Percentiles rank a stretch among this genome's conserved stretches.
Conservation (phyloP, 1,140 invertebrate species). For the Cylas formicarius region DNA sequence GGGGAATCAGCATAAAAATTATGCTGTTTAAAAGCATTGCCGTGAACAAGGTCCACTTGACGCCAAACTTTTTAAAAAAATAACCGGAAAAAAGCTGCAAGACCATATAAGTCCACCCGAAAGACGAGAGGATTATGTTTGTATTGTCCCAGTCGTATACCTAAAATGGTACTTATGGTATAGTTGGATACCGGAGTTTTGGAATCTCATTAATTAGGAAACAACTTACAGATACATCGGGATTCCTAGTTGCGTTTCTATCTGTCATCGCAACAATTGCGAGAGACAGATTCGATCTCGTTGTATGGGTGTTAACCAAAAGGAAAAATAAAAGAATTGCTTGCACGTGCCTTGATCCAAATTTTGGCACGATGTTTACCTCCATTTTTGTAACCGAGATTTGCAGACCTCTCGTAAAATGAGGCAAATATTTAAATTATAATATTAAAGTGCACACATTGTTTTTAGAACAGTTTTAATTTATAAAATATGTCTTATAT, state of each 20-base stretch:
- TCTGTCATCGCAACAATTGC: constrained; percentile 16
- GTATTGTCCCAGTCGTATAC: constrained; percentile 11
- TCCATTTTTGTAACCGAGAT: too few species aligned
- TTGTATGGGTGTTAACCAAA: constrained; percentile 1
- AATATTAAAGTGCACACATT: too few species aligned
- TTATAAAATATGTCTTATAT: too few species aligned
- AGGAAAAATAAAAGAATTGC: constrained; percentile 5
- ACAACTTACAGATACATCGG: constrained; percentile 11
- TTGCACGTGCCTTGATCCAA: constrained; percentile 11
- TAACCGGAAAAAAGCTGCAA: constrained; percentile 13
- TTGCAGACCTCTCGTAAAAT: too few species aligned
- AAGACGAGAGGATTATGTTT: constrained; percentile 6
- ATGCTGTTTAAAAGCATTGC: constrained; percentile 4
- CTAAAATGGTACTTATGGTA: constrained; percentile 1
- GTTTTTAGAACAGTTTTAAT: too few species aligned
- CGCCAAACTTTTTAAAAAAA: constrained; percentile 7
- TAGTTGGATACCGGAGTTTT: neutral
- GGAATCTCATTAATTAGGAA: neutral
- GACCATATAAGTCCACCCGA: constrained; percentile 8
- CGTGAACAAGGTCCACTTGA: constrained; percentile 7
- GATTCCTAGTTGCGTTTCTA: constrained; percentile 1
- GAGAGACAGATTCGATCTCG: constrained; percentile 7
- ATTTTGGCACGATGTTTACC: constrained; percentile 7
- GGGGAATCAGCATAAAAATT: constrained; percentile 8
- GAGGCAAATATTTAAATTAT: too few species aligned